Percentiles rank a stretch among this genome's conserved stretches.
Conservation (phyloP, 2,888 invertebrate species). For the Acrobasis repandana region DNA sequence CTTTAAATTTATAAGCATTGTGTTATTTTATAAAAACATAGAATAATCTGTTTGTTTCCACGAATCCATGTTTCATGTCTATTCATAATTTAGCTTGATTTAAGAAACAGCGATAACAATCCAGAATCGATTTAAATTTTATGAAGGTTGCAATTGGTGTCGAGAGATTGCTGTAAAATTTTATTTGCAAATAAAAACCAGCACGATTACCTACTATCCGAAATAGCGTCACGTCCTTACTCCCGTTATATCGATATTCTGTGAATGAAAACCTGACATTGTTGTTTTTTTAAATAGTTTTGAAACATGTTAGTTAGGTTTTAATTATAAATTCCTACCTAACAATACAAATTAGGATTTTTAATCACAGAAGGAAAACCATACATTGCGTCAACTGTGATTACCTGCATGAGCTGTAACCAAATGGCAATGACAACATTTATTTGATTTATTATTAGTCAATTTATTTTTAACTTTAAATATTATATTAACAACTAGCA, state of each 20-base stretch:
- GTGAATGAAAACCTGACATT: neutral
- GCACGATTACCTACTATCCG: slow-evolving; percentile 27
- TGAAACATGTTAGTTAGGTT: neutral
- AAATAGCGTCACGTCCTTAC: slow-evolving; percentile 41
- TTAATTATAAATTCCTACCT: too few relatives aligned
- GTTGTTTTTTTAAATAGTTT: slow-evolving; percentile 2
- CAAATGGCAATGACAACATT: too few relatives aligned
- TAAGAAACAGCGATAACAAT: slow-evolving; percentile 9
- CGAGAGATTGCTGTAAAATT: slow-evolving; percentile 33
- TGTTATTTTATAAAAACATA: neutral
- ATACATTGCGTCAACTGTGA: neutral
- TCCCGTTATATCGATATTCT: slow-evolving; percentile 34
- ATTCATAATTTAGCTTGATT: neutral
- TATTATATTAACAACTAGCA: too few relatives aligned
- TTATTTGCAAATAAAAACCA: slow-evolving; percentile 35
- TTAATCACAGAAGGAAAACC: neutral
- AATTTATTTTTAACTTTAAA: too few relatives aligned
- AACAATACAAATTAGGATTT: neutral
- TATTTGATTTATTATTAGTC: too few relatives aligned
- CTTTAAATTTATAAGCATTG: neutral
- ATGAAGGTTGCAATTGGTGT: slow-evolving; percentile 30
- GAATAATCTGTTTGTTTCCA: neutral
- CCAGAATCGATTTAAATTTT: slow-evolving; percentile 25
- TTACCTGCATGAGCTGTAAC: too few relatives aligned
- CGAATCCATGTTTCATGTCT: slow-evolving; percentile 1